Conservation (phyloP, 2,888 invertebrate species). For the Nomada fucata region DNA sequence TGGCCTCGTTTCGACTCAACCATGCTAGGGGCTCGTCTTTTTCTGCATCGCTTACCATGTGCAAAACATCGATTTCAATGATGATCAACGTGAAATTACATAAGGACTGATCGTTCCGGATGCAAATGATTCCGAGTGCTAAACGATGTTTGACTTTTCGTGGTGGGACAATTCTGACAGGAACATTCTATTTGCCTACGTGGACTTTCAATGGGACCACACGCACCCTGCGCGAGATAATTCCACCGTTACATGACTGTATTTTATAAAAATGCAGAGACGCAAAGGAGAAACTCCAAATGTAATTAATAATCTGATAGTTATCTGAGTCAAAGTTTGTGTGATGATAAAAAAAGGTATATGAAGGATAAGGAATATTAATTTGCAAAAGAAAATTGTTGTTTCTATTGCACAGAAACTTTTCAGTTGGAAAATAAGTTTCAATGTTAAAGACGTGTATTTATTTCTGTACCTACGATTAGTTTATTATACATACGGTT, state of each 20-base stretch:
- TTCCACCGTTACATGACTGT: no score
- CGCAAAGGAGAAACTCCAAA: neutral
- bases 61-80: slow-evolving; percentile 30
- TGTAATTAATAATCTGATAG: neutral
- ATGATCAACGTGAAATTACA: slow-evolving; percentile 19
- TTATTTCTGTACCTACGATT: no score
- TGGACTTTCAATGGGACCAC: neutral
- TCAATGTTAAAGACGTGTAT: no score
- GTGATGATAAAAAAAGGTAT: no score
- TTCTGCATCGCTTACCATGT: slow-evolving; percentile 2
- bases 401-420: no score
- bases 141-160: neutral
- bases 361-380: no score
- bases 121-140: neutral
- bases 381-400: no score
- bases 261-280: neutral
- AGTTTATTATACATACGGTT: no score
- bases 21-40: neutral
- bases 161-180: neutral
- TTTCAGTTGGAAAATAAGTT: no score
- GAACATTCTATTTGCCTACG: no score
- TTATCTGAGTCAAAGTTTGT: no score
- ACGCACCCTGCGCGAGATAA: neutral
- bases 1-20: slow-evolving; percentile 34
- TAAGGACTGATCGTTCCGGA: slow-evolving; percentile 7